Conservation (phyloP, 2,888 invertebrate genomes). For the Eupithecia inturbata region DNA sequence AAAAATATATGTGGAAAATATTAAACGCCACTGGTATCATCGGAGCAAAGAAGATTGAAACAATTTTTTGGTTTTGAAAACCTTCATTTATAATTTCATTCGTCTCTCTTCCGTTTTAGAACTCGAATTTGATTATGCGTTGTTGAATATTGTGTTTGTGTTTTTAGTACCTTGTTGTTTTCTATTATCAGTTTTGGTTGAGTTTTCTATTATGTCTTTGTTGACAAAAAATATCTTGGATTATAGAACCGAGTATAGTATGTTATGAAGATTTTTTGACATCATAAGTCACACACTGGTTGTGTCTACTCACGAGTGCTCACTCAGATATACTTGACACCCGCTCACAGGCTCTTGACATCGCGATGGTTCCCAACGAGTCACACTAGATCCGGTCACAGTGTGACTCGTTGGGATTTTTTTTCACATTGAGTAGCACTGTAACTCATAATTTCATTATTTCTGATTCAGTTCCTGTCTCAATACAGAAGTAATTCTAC, state of each 20-base stretch:
- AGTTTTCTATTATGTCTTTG: background rate
- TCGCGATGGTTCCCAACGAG: too few relatives aligned
- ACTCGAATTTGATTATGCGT: background rate
- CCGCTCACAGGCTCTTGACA: conserved; percentile 39
- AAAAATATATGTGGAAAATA: background rate
- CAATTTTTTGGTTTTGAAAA: background rate
- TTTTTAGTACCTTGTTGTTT: background rate
- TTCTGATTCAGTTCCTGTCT: too few relatives aligned
- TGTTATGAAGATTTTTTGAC: background rate
- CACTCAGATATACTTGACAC: conserved; percentile 45
- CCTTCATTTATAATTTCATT: background rate
- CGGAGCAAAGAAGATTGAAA: background rate
- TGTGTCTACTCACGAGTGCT: conserved; percentile 37
- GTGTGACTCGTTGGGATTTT: too few relatives aligned
- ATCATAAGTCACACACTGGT: background rate
- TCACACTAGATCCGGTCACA: too few relatives aligned
- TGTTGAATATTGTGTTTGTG: background rate
- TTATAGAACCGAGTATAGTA: background rate
- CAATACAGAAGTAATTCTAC: too few relatives aligned
- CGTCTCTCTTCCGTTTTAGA: background rate
- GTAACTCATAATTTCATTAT: too few relatives aligned
- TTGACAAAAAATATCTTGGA: background rate
- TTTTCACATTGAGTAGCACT: too few relatives aligned
- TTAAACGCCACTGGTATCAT: background rate
- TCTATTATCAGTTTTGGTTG: background rate